A percentile compares a stretch with the other conserved stretches of the same genome.
These are phyloP conservation scores for Sialia sialis DNA, from an alignment of 2,113 vertebrate species.

Conservation along the genomic window DNA sequence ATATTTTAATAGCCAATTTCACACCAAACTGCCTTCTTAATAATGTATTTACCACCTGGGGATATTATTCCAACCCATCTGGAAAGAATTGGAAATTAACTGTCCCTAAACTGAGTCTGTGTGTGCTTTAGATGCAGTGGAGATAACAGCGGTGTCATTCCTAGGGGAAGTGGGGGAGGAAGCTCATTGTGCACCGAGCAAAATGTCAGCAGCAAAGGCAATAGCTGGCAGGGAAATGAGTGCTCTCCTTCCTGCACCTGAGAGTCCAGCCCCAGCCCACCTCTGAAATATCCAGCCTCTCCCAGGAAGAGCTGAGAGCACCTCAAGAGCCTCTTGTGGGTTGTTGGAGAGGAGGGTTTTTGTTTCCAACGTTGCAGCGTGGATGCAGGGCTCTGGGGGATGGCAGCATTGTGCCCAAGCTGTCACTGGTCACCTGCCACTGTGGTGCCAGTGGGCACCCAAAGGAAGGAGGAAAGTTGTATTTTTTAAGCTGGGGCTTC, in stretches of 20 bases:
- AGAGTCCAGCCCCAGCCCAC: background rate
- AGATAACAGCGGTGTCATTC: constrained; percentile 67
- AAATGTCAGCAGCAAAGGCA: constrained; percentile 56
- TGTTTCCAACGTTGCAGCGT: background rate
- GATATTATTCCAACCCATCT: constrained; percentile 86
- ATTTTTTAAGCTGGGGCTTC: background rate
- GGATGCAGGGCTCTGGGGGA: background rate
- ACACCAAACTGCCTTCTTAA: constrained; percentile 88
- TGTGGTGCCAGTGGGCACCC: background rate
- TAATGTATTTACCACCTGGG: constrained; percentile 87
- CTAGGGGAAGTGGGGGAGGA: constrained; percentile 51
- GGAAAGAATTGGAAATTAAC: constrained; percentile 86
- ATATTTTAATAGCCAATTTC: constrained; percentile 89
- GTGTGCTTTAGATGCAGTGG: constrained; percentile 72
- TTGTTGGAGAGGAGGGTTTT: fast-evolving
- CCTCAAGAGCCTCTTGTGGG: background rate
- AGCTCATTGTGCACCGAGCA: background rate
- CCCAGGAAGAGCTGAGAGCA: background rate
- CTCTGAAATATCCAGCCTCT: background rate
- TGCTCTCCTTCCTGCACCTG: background rate
- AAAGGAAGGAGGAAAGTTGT: background rate
- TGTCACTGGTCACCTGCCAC: background rate
- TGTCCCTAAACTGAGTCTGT: constrained; percentile 80
- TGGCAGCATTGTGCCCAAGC: fast-evolving
- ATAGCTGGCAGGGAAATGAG: background rate